phyloP scores from a whole-genome alignment of 2,113 vertebrate species.

The Ageneiosus marmoratus region DNA sequence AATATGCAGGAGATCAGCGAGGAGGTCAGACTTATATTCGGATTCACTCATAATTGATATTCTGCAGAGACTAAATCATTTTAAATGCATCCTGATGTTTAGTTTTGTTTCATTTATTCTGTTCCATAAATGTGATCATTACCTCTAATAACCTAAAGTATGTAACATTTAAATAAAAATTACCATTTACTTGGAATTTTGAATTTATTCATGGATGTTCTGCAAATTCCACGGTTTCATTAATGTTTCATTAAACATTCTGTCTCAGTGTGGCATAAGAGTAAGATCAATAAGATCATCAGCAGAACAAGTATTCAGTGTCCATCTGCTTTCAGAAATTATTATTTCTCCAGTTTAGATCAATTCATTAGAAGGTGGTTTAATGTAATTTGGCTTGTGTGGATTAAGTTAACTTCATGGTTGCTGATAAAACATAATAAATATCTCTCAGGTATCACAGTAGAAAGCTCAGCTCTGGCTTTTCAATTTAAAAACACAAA shows the following conservation, averaged over 20 bases:
- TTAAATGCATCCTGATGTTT: neutral
- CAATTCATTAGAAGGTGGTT: neutral
- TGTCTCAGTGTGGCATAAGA: neutral
- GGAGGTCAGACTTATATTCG: conserved; percentile 73
- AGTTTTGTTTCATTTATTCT: neutral
- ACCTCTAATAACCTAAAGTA: neutral
- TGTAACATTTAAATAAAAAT: too few relatives aligned
- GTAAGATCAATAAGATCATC: neutral
- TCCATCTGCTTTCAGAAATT: neutral
- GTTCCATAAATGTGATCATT: neutral
- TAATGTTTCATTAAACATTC: too few relatives aligned
- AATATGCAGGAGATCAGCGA: conserved; percentile 77
- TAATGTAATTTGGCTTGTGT: neutral
- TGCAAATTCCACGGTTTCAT: too few relatives aligned
- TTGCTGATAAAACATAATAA: neutral
- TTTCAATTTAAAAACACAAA: neutral
- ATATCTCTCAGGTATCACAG: neutral
- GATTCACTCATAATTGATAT: neutral
- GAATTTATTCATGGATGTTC: too few relatives aligned
- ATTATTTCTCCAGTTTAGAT: conserved; percentile 8
- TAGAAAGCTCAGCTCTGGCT: neutral
- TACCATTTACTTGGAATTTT: too few relatives aligned
- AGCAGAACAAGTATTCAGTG: neutral
- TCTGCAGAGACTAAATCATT: neutral
- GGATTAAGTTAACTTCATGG: neutral